Conservation (phyloP, 2,888 invertebrate genomes). For the Hirtodrosophila duncani region DNA sequence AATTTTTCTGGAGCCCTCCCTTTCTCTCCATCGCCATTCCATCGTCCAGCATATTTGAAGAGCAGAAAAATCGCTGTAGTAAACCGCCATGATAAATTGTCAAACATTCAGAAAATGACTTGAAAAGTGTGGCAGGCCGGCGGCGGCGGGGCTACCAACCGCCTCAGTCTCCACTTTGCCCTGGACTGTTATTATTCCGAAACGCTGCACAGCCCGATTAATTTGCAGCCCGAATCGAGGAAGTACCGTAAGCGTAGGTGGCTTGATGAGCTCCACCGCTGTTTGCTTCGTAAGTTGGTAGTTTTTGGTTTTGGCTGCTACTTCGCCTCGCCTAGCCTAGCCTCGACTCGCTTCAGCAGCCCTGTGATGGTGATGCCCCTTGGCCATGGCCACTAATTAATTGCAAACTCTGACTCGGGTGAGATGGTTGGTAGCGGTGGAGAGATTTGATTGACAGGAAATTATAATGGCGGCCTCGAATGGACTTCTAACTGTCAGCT, state of each 20-base stretch:
- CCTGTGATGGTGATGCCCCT: conserved; percentile 15
- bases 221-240: conserved; percentile 52
- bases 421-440: conserved; percentile 36
- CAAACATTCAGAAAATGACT: conserved; percentile 57
- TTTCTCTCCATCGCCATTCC: conserved; percentile 1
- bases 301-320: too few species aligned
- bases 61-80: conserved; percentile 32
- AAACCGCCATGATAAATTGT: conserved; percentile 51
- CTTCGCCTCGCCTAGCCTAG: too few species aligned
- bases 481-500: conserved; percentile 41
- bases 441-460: conserved; percentile 62
- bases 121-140: conserved; percentile 60
- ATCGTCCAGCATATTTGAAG: too few species aligned
- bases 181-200: conserved; percentile 39
- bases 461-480: conserved; percentile 50
- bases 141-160: conserved; percentile 27
- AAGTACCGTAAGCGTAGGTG: conserved; percentile 71
- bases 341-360: conserved; percentile 49
- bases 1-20: neutral
- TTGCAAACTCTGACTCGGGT: conserved; percentile 49
- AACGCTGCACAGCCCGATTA: conserved; percentile 51
- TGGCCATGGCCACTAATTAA: conserved; percentile 56
- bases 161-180: conserved; percentile 10
- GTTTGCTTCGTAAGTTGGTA: conserved; percentile 28
- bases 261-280: conserved; percentile 57